Percentiles rank a stretch among this genome's conserved stretches.
Conservation (phyloP, 2,113 vertebrate genomes). For the Labeo rohita region DNA sequence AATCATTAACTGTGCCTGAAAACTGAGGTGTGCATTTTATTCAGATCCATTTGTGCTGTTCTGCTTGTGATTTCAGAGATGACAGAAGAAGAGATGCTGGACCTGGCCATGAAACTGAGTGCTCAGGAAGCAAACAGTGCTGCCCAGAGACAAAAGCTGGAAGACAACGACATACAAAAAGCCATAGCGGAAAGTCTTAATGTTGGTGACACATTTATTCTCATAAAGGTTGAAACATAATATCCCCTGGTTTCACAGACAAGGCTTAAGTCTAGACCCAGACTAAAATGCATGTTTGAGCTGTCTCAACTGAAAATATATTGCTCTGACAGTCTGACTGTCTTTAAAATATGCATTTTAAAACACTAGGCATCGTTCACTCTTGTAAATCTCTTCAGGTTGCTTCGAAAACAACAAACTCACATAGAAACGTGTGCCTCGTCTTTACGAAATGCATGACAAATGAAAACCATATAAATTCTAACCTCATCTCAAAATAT, state of each 20-base stretch:
- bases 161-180: slow-evolving; percentile 87
- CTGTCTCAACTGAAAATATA: too few species aligned
- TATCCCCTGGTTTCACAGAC: too few species aligned
- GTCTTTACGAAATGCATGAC: neutral
- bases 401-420: neutral
- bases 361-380: neutral
- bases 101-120: slow-evolving; percentile 88
- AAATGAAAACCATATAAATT: neutral
- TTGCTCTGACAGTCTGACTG: too few species aligned
- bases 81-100: slow-evolving; percentile 95
- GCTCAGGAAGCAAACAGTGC: slow-evolving; percentile 85
- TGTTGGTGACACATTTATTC: slow-evolving; percentile 73
- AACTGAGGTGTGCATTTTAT: neutral
- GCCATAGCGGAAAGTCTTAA: slow-evolving; percentile 89
- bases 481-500: neutral
- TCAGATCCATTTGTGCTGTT: neutral
- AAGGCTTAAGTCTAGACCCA: too few species aligned
- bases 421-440: neutral
- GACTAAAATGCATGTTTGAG: too few species aligned
- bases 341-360: neutral
- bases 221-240: neutral
- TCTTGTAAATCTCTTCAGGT: neutral
- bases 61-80: slow-evolving; percentile 77
- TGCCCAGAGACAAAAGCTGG: slow-evolving; percentile 77
- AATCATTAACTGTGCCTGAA: neutral